These are phyloP conservation scores for Actinemys pallida DNA, from an alignment of 2,113 vertebrate species.

Conservation along the genomic window DNA sequence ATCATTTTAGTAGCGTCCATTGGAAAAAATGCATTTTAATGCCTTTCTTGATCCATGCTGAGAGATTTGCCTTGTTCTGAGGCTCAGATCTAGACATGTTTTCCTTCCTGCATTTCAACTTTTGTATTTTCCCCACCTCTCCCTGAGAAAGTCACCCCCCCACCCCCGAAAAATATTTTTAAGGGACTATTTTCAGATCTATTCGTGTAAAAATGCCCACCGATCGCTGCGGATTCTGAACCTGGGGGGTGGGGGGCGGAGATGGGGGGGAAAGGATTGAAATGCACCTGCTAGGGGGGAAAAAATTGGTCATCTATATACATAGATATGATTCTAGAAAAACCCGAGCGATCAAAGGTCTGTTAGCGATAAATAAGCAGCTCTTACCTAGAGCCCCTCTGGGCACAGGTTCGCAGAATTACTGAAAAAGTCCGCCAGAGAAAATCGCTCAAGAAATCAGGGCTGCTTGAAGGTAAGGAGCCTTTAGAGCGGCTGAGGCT, in stretches of 20 bases:
- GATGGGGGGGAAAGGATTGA: neutral
- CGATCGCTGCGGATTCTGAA: conserved; percentile 75
- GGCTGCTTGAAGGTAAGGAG: conserved; percentile 47
- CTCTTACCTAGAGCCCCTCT: conserved; percentile 77
- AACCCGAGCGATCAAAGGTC: neutral
- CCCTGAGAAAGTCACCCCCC: conserved; percentile 46
- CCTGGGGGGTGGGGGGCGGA: neutral
- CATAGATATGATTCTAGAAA: neutral
- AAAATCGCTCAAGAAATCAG: conserved; percentile 35
- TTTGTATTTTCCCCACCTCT: conserved; percentile 66
- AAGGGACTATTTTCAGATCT: neutral
- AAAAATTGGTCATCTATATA: neutral
- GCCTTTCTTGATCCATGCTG: conserved; percentile 17
- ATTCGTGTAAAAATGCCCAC: conserved; percentile 41
- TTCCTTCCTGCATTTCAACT: conserved; percentile 74
- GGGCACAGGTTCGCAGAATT: conserved; percentile 67
- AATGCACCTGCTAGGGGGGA: conserved; percentile 37
- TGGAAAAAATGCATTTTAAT: neutral
- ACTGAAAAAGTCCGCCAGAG: conserved; percentile 71
- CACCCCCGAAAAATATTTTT: neutral
- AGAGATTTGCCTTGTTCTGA: conserved; percentile 21
- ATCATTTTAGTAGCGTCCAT: conserved; percentile 52
- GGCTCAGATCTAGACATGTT: conserved; percentile 45
- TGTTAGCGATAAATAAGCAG: conserved; percentile 22
- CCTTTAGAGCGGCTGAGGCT: conserved; percentile 78